Evolutionary conservation across 2,888 invertebrate species (phyloP).

Genomic region (Diarsia rubi): DNA sequence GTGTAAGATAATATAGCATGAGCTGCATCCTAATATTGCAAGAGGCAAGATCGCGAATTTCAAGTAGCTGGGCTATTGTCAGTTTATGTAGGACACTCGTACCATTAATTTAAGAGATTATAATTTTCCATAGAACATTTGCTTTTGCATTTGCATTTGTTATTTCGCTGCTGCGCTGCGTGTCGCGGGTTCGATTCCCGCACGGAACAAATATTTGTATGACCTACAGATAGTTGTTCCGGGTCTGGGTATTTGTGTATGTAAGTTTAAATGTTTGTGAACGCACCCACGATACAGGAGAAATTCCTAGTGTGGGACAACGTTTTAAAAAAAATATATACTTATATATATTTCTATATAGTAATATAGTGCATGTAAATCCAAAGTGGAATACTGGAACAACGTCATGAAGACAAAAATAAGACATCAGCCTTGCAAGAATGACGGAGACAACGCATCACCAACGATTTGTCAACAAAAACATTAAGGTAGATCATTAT

Average conservation of each 20-base stretch:
- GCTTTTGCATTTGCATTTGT: no score
- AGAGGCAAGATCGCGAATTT: background rate
- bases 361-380: background rate
- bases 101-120: slow-evolving; percentile 31
- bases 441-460: background rate
- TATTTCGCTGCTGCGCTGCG: no score
- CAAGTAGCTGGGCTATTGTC: slow-evolving; percentile 21
- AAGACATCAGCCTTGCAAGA: background rate
- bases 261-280: no score
- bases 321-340: no score
- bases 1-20: background rate
- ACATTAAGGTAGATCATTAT: background rate
- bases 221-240: no score
- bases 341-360: no score
- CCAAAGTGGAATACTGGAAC: background rate
- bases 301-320: no score
- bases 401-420: background rate
- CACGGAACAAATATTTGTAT: no score
- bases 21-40: slow-evolving; percentile 20
- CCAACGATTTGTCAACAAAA: slow-evolving; percentile 12
- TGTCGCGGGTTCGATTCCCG: no score
- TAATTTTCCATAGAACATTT: slow-evolving; percentile 1
- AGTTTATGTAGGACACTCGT: slow-evolving; percentile 19
- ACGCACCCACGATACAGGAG: no score
- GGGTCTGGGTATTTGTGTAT: no score